Evolutionary conservation across 1,140 invertebrate species (phyloP), one percentile per base, ranked within the genome.

Genomic region (Cotesia typhae): DNA sequence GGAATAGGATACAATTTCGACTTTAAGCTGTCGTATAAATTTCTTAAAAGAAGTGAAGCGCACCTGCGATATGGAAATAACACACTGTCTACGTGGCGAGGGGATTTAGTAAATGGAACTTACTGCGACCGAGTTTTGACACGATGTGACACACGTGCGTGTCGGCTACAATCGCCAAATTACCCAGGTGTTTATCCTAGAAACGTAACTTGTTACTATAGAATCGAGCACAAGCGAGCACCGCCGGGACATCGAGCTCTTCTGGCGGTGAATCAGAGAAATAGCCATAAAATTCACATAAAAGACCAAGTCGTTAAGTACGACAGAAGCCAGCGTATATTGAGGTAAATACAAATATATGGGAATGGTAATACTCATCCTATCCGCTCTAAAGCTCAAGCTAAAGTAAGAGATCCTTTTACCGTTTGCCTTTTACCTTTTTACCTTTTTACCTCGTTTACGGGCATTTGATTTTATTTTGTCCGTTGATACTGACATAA

Each of bases 151-250:
- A 82, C 81, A 36, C 85, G 88, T 74, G 88, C 89, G 60, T 93
- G 92, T 82, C 89, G 92, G 37, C 91, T 95, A 47, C 93, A 95
- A 85, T 94, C 93, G 14, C 94, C 94, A 3, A 95, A 95, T 87
- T 95, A 94, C 85, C 94, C 94, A 9, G 94, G 94, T 17, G 91
- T 95, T 65, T 95, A 95, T 85, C 94, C 94, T 2, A 88, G 94
- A 73, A 95, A 95, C 84, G 90, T 94, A 63, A 94, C 93, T 68
- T 96, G 94, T 85, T 92, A 92, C 81, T 96, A 94, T 87, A 88
- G 90, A 72, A 89, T 94, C 52, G 91, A 91, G 79, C 92, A 93
- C 78, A 90, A 89, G 72, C 88, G 90, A 80, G 89, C 91, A 73
- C 93, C 93, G 0, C 85, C 89, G 10, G 92, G 92, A 64, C 92